A percentile compares a stretch with the other conserved stretches of the same genome.
These are phyloP conservation scores for Pandemis cinnamomeana DNA, from an alignment of 2,888 invertebrate species.

Conservation along the genomic window DNA sequence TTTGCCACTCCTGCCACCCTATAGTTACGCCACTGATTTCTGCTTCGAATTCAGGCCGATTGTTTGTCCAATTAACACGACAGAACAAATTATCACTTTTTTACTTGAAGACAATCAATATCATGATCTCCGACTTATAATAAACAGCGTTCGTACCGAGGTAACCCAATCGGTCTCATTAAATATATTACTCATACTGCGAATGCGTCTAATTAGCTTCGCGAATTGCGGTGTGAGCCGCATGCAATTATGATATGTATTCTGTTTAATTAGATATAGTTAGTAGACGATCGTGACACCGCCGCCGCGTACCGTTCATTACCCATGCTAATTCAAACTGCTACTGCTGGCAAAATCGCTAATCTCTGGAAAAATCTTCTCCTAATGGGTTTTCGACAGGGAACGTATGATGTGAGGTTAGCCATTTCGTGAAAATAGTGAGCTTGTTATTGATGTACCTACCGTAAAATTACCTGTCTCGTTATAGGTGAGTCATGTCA, in stretches of 20 bases:
- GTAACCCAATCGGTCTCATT: constrained; percentile 55
- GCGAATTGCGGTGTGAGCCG: constrained; percentile 55
- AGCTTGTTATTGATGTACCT: not conserved
- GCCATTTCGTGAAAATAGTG: not conserved
- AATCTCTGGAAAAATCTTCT: constrained; percentile 45
- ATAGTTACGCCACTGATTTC: too few species aligned
- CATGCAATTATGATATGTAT: constrained; percentile 63
- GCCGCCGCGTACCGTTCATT: constrained; percentile 65
- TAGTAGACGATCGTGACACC: constrained; percentile 71
- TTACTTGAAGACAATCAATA: too few species aligned
- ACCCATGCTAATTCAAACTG: constrained; percentile 67
- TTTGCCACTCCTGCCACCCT: too few species aligned
- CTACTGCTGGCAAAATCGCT: constrained; percentile 39
- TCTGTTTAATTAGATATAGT: constrained; percentile 70
- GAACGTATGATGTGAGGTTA: constrained; percentile 31
- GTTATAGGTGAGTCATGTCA: too few species aligned
- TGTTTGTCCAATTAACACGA: too few species aligned
- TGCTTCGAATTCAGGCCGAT: too few species aligned
- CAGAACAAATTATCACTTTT: too few species aligned
- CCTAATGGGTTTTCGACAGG: constrained; percentile 45
- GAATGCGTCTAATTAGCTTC: constrained; percentile 62
- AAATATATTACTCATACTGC: constrained; percentile 55
- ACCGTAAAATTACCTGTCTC: not conserved
- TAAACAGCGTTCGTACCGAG: not conserved
- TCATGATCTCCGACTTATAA: not conserved